phyloP scores from a whole-genome alignment of 2,888 invertebrate genomes.

The Lochmaea crataegi region DNA sequence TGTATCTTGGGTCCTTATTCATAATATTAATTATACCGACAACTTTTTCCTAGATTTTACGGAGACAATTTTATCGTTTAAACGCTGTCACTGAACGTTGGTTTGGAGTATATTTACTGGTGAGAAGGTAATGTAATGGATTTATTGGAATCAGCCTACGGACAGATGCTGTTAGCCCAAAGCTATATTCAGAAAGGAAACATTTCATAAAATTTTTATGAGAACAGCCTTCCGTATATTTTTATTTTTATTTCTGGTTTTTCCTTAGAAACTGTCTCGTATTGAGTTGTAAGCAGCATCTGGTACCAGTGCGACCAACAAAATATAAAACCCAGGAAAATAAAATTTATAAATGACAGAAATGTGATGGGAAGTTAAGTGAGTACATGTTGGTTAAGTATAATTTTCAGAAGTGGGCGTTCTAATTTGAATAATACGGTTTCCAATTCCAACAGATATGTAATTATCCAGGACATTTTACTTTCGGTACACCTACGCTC shows the following conservation, averaged over 20 bases:
- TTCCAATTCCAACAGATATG: background rate
- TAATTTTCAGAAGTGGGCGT: no score
- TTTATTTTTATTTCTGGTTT: conserved; percentile 4
- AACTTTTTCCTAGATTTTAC: background rate
- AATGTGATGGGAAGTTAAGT: no score
- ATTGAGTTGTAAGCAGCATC: conserved; percentile 12
- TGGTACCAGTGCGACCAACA: background rate
- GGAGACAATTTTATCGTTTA: background rate
- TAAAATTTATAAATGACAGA: background rate
- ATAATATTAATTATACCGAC: no score
- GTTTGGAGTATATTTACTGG: conserved; percentile 16
- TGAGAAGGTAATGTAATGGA: conserved; percentile 17
- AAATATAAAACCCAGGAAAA: background rate
- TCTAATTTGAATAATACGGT: no score
- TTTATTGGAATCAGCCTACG: conserved; percentile 16
- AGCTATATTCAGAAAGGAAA: conserved; percentile 20
- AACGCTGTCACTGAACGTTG: background rate
- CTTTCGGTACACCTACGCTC: background rate
- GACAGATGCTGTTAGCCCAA: background rate
- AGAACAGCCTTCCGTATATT: conserved; percentile 14
- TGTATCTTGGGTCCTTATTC: no score
- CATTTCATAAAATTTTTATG: conserved; percentile 27
- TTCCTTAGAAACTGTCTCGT: conserved; percentile 7
- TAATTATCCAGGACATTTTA: background rate
- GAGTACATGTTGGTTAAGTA: no score